Conservation (phyloP, 2,888 invertebrate species). For the Drosophila seclusa region DNA sequence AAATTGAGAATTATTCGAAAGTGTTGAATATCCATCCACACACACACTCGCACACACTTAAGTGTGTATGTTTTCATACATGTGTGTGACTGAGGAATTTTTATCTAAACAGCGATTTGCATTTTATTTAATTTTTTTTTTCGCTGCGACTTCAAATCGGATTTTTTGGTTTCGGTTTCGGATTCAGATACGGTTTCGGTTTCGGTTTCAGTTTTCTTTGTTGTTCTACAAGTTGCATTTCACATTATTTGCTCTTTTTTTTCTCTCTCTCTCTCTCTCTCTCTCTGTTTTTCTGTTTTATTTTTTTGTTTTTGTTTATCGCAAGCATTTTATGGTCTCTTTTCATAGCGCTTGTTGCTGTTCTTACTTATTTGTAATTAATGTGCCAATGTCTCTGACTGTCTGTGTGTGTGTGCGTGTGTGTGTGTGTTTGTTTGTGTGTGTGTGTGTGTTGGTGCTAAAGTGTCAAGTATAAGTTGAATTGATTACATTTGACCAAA, state of each 20-base stretch:
- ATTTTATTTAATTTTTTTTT: constrained; percentile 33
- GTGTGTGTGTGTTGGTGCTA: constrained; percentile 50
- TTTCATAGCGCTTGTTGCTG: constrained; percentile 51
- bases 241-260: constrained; percentile 43
- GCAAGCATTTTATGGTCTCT: constrained; percentile 58
- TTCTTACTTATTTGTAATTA: constrained; percentile 60
- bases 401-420: not conserved
- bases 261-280: constrained; percentile 13
- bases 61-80: constrained; percentile 6
- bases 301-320: constrained; percentile 45
- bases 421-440: constrained; percentile 12
- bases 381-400: constrained; percentile 36
- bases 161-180: constrained; percentile 40
- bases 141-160: constrained; percentile 56
- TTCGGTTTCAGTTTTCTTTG: constrained; percentile 61
- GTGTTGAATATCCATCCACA: constrained; percentile 43
- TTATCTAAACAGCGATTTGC: constrained; percentile 63
- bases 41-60: not conserved
- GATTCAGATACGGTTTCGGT: constrained; percentile 33
- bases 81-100: constrained; percentile 52
- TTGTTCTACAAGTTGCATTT: constrained; percentile 71
- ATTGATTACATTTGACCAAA: constrained; percentile 67
- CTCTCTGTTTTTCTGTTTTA: constrained; percentile 39
- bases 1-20: constrained; percentile 45
- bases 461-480: constrained; percentile 68